Conservation (phyloP, 2,888 invertebrate species). For the Nemotelus pantherinus region DNA sequence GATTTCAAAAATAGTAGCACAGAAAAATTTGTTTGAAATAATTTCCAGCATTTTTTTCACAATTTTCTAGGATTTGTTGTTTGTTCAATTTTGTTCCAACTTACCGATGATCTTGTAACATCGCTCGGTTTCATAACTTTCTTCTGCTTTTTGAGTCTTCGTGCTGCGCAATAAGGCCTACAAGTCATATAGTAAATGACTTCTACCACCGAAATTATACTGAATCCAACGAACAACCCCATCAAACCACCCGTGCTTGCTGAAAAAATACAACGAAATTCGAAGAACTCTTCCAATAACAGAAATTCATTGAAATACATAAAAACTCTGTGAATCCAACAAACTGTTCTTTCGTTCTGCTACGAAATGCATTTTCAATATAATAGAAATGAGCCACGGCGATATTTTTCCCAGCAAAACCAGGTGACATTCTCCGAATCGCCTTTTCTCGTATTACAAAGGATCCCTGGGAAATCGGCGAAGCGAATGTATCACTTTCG, state of each 20-base stretch:
- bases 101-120: background rate
- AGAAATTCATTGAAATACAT: constrained; percentile 67
- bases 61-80: no score
- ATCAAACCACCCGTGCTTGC: constrained; percentile 79
- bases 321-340: constrained; percentile 84
- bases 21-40: no score
- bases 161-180: constrained; percentile 65
- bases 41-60: no score
- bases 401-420: constrained; percentile 68
- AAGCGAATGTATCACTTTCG: constrained; percentile 50
- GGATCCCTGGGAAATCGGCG: constrained; percentile 57
- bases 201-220: constrained; percentile 77
- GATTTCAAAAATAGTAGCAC: no score
- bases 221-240: constrained; percentile 80
- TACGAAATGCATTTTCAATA: constrained; percentile 74
- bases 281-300: background rate
- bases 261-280: background rate
- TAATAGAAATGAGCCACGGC: constrained; percentile 80
- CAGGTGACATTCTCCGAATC: constrained; percentile 53
- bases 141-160: background rate
- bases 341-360: constrained; percentile 78
- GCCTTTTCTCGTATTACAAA: constrained; percentile 51
- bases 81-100: no score
- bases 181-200: constrained; percentile 73
- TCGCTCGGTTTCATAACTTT: background rate